A percentile compares a stretch with the other conserved stretches of the same genome.
Conservation (phyloP, 1,140 invertebrate genomes). For the Monochamus saltuarius region DNA sequence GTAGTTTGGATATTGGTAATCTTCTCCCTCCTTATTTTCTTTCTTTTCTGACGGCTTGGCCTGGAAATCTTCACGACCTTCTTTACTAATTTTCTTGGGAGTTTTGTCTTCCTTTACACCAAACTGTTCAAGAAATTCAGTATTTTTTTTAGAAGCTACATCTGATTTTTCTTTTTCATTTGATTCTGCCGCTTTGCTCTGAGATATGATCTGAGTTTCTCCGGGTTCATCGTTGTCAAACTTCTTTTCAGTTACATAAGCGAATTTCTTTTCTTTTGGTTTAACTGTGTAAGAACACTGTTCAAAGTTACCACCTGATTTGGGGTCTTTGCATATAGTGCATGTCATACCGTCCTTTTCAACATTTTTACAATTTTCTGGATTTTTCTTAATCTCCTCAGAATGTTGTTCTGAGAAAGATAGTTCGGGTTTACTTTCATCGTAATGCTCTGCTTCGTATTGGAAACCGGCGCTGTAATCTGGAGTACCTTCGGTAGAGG, state of each 20-base stretch:
- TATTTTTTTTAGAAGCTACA: slow-evolving; percentile 15
- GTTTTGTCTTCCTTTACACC: slow-evolving; percentile 1
- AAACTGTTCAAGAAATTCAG: slow-evolving; percentile 14
- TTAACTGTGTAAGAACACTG: slow-evolving; percentile 68
- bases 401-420: slow-evolving; percentile 58
- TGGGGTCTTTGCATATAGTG: slow-evolving; percentile 65
- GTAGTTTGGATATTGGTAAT: slow-evolving; percentile 16
- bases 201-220: slow-evolving; percentile 36
- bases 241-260: slow-evolving; percentile 63
- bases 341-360: slow-evolving; percentile 65
- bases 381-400: slow-evolving; percentile 59
- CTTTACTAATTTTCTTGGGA: slow-evolving; percentile 15
- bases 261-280: slow-evolving; percentile 70
- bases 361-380: slow-evolving; percentile 63
- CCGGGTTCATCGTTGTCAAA: slow-evolving; percentile 57
- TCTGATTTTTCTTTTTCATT: slow-evolving; percentile 19
- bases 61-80: not conserved
- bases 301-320: slow-evolving; percentile 69
- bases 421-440: slow-evolving; percentile 34
- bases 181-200: slow-evolving; percentile 22
- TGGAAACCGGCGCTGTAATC: slow-evolving; percentile 25
- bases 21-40: slow-evolving; percentile 25
- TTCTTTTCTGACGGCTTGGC: slow-evolving; percentile 11
- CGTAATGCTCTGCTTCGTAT: slow-evolving; percentile 36
- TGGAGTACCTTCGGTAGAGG: slow-evolving; percentile 29